These are phyloP conservation scores for Procapra przewalskii DNA, from an alignment of 2,113 vertebrate genomes.

Conservation along the genomic window DNA sequence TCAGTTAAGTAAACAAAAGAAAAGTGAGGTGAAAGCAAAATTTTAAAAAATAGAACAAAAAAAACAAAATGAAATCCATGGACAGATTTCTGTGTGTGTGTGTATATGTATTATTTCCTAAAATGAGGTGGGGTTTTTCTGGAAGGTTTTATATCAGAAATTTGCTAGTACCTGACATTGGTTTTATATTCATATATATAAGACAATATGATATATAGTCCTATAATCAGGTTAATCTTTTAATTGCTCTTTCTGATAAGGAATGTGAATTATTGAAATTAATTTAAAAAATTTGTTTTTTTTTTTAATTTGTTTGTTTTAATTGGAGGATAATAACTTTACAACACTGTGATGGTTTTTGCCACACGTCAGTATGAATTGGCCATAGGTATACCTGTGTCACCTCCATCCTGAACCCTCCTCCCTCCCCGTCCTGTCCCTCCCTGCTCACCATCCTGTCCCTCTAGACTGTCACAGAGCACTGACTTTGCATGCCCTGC, in stretches of 20 bases:
- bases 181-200: neutral
- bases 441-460: neutral
- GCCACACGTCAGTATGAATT: neutral
- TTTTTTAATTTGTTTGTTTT: neutral
- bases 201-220: neutral
- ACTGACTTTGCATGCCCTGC: neutral
- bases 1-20: neutral
- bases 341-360: neutral
- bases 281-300: neutral
- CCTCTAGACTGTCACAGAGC: neutral
- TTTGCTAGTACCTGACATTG: neutral
- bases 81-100: neutral
- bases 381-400: neutral
- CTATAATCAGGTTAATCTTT: neutral
- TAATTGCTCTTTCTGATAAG: neutral
- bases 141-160: neutral
- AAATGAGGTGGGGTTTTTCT: neutral
- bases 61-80: neutral
- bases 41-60: neutral
- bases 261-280: neutral
- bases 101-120: neutral
- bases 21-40: neutral
- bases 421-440: too few relatives aligned
- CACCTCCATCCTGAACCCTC: neutral
- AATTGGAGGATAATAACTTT: neutral